A percentile compares a stretch with the other conserved stretches of the same genome.
These are phyloP conservation scores for Gymnocephalus cernua DNA, from an alignment of 2,113 vertebrate species.

Conservation along the genomic window DNA sequence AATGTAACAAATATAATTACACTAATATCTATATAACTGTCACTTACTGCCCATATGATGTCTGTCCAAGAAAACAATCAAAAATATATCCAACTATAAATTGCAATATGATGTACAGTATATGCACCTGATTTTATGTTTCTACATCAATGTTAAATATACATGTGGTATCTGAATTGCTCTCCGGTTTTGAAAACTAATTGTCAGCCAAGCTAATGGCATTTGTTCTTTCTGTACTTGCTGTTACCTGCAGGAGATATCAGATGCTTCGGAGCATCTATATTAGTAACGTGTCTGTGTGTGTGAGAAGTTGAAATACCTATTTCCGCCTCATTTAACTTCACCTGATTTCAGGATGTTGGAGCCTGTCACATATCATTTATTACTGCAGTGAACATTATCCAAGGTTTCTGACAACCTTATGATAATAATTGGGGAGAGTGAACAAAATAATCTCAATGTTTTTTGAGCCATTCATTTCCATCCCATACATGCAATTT, in stretches of 20 bases:
- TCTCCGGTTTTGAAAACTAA: not conserved
- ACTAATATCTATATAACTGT: not conserved
- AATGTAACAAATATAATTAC: too few relatives aligned
- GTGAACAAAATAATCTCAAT: not conserved
- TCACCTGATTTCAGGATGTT: constrained; percentile 6
- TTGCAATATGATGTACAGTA: not conserved
- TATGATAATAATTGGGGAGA: not conserved
- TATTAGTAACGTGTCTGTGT: constrained; percentile 32
- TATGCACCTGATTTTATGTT: not conserved
- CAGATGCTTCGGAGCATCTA: constrained; percentile 43
- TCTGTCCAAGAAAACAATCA: not conserved
- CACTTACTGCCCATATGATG: not conserved
- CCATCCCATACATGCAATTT: not conserved
- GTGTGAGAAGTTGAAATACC: constrained; percentile 51
- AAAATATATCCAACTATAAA: not conserved
- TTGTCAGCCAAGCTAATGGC: constrained; percentile 36
- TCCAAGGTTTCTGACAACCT: constrained; percentile 14
- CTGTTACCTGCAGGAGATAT: constrained; percentile 52
- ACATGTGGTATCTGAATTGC: constrained; percentile 16
- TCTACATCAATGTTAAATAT: not conserved
- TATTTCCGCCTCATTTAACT: constrained; percentile 59
- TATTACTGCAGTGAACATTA: constrained; percentile 45
- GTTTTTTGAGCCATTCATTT: constrained; percentile 33
- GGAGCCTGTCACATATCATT: constrained; percentile 53
- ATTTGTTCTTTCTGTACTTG: constrained; percentile 46